A percentile compares a stretch with the other conserved stretches of the same genome.
Evolutionary conservation across 64 coral and sea anemone species (phyloP).

Genomic region (Montipora cactus): DNA sequence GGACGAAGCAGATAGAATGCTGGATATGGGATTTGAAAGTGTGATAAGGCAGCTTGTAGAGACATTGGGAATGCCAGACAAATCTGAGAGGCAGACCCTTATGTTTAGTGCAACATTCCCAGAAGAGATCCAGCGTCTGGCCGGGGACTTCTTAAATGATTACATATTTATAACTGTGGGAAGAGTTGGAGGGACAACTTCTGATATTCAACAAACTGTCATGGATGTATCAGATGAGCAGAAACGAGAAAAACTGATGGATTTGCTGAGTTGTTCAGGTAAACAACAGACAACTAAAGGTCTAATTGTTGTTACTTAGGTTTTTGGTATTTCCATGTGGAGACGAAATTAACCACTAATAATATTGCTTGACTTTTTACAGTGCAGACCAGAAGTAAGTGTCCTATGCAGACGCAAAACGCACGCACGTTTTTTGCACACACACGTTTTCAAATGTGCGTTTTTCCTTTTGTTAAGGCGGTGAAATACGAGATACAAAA

Average conservation of each 20-base stretch:
- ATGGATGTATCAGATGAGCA: conserved; percentile 91
- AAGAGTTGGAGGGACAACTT: conserved; percentile 91
- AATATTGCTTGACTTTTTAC: too few relatives aligned
- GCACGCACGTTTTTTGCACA: too few relatives aligned
- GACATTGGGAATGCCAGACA: conserved; percentile 68
- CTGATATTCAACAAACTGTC: conserved; percentile 95
- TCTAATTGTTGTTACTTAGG: too few relatives aligned
- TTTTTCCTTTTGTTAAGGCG: too few relatives aligned
- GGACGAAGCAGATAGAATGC: conserved; percentile 97
- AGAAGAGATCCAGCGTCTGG: conserved; percentile 94
- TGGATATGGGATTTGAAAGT: conserved; percentile 98
- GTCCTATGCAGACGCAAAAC: too few relatives aligned
- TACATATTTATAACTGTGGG: conserved; percentile 98
- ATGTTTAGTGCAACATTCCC: conserved; percentile 99
- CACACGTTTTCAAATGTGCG: too few relatives aligned
- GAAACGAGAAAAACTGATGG: conserved; percentile 90
- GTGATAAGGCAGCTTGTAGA: conserved; percentile 84
- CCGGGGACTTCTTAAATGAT: conserved; percentile 96
- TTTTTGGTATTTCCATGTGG: too few relatives aligned
- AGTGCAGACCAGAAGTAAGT: too few relatives aligned
- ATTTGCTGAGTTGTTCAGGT: conserved; percentile 90
- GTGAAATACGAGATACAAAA: too few relatives aligned
- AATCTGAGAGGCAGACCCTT: conserved; percentile 84
- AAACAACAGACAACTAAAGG: background rate
- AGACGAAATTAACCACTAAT: too few relatives aligned